These are phyloP conservation scores for Ascidia mentula DNA, from an alignment of 23 tunicate genomes.

Conservation along the genomic window DNA sequence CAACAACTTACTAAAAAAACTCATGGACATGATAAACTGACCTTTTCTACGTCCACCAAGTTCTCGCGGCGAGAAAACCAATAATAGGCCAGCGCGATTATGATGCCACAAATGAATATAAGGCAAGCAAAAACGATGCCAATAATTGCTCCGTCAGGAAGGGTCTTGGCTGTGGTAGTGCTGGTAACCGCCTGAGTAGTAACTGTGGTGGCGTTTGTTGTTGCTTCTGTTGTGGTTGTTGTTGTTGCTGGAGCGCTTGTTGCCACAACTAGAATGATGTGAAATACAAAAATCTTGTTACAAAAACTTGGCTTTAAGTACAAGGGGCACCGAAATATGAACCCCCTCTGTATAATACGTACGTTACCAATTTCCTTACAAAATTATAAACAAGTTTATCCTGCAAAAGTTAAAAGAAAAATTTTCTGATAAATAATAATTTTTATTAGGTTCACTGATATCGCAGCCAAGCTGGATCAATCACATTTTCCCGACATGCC, in stretches of 20 bases:
- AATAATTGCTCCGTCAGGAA: constrained; percentile 68
- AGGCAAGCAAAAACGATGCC: constrained; percentile 72
- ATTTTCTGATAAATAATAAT: too few species aligned
- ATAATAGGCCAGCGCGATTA: constrained; percentile 66
- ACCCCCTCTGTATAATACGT: too few species aligned
- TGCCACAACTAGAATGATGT: too few species aligned
- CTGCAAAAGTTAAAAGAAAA: too few species aligned
- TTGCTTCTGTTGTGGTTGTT: background rate
- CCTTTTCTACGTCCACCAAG: background rate
- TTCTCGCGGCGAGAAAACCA: constrained; percentile 14
- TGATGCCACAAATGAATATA: constrained; percentile 57
- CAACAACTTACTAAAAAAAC: background rate
- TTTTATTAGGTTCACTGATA: too few species aligned
- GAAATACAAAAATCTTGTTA: too few species aligned
- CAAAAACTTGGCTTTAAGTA: too few species aligned
- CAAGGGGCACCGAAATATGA: too few species aligned
- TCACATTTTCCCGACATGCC: too few species aligned
- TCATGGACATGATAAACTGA: background rate
- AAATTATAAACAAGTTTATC: too few species aligned
- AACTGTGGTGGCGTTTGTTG: background rate
- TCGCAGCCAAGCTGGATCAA: too few species aligned
- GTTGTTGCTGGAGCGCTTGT: background rate
- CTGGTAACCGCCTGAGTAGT: background rate
- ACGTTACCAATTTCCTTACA: too few species aligned
- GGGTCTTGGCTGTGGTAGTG: background rate